phyloP scores from a whole-genome alignment of 2,797 vertebrate species.

The Trachops cirrhosus region DNA sequence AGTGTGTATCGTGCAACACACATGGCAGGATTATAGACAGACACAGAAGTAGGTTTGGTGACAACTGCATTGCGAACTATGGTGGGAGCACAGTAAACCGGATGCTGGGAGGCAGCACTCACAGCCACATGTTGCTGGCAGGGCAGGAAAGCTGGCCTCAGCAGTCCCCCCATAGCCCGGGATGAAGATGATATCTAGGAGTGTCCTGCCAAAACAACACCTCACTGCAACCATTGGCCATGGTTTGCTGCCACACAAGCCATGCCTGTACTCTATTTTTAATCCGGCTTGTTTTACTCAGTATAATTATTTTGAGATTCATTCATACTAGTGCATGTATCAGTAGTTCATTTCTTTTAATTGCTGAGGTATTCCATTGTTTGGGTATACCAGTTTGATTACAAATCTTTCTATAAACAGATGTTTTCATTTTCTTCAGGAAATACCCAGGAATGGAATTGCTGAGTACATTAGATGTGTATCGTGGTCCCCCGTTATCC shows the following conservation, averaged over 20 bases:
- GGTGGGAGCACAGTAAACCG: not conserved
- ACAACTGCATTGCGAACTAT: not conserved
- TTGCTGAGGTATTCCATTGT: not conserved
- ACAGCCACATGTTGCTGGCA: not conserved
- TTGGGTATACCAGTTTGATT: not conserved
- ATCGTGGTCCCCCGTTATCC: not conserved
- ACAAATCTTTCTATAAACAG: not conserved
- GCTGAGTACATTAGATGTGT: not conserved
- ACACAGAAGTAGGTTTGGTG: not conserved
- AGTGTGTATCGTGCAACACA: not conserved
- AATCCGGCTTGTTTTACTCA: not conserved
- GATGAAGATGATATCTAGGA: accelerated
- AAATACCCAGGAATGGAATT: not conserved
- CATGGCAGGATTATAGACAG: not conserved
- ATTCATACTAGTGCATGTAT: not conserved
- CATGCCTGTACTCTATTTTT: not conserved
- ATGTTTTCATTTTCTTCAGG: not conserved
- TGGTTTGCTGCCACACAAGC: accelerated
- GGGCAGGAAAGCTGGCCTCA: not conserved
- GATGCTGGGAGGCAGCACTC: not conserved
- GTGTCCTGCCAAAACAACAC: accelerated
- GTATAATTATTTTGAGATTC: not conserved
- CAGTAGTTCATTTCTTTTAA: not conserved
- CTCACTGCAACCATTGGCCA: accelerated
- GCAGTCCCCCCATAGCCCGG: not conserved